Evolutionary conservation across 2,797 vertebrate species (phyloP).

Genomic region (Coluber constrictor): DNA sequence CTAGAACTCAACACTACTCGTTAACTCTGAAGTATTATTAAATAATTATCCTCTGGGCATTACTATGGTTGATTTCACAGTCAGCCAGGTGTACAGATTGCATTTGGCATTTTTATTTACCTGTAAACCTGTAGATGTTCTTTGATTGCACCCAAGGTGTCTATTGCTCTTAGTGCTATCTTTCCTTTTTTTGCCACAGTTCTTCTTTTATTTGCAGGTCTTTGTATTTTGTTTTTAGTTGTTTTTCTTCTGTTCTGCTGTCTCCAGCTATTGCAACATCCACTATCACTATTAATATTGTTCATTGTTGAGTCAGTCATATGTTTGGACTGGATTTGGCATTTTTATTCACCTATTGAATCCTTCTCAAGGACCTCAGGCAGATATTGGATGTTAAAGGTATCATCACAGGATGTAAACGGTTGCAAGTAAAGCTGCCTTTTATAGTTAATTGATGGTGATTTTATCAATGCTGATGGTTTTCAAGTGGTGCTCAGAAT

Average conservation of each 20-base stretch:
- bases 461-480: background rate
- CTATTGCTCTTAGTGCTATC: background rate
- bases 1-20: background rate
- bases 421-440: background rate
- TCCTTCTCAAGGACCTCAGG: background rate
- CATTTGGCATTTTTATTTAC: background rate
- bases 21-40: background rate
- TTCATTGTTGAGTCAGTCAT: background rate
- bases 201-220: background rate
- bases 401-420: background rate
- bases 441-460: background rate
- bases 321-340: background rate
- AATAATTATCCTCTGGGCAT: background rate
- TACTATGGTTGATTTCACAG: background rate
- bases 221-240: background rate
- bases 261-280: background rate
- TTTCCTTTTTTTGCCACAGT: background rate
- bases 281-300: background rate
- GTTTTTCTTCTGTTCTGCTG: background rate
- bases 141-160: background rate
- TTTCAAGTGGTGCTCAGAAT: background rate
- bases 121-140: background rate
- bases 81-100: background rate
- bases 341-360: background rate
- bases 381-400: background rate